Percentiles rank a stretch among this genome's conserved stretches.
Evolutionary conservation across 2,113 vertebrate species (phyloP).

Genomic region (Odontesthes bonariensis): DNA sequence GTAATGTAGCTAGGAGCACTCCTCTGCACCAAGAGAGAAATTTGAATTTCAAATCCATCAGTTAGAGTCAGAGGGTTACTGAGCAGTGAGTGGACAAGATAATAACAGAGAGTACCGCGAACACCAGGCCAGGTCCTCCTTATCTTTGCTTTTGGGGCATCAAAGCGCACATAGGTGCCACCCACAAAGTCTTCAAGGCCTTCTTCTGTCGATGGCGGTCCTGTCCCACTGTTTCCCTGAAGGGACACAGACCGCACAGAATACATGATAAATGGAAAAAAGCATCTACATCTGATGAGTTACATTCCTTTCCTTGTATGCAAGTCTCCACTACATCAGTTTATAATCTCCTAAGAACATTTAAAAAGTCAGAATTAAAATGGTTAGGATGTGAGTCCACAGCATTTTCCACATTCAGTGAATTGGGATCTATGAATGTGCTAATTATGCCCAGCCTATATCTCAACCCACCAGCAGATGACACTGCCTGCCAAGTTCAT

Average conservation of each 20-base stretch:
- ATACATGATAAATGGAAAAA: not conserved
- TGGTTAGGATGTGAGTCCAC: not conserved
- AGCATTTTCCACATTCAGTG: not conserved
- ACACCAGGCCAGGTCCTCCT: slow-evolving; percentile 91
- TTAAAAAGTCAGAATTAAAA: not conserved
- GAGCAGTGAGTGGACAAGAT: slow-evolving; percentile 11
- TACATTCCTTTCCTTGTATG: no score
- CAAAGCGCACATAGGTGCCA: slow-evolving; percentile 90
- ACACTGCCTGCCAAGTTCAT: no score
- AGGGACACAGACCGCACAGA: slow-evolving; percentile 5
- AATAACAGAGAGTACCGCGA: slow-evolving; percentile 79
- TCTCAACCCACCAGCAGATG: no score
- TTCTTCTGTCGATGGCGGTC: slow-evolving; percentile 79
- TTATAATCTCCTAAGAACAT: no score
- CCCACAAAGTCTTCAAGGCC: slow-evolving; percentile 78
- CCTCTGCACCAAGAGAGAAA: slow-evolving; percentile 6
- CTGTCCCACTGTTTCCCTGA: slow-evolving; percentile 84
- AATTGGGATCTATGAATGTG: not conserved
- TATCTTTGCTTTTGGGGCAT: slow-evolving; percentile 85
- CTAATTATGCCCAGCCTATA: not conserved
- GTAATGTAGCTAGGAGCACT: not conserved
- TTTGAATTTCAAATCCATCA: slow-evolving; percentile 13
- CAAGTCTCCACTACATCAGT: no score
- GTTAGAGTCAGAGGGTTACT: slow-evolving; percentile 28
- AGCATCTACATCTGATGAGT: not conserved